Conservation (phyloP, 2,113 vertebrate species). For the Ginglymostoma cirratum region DNA sequence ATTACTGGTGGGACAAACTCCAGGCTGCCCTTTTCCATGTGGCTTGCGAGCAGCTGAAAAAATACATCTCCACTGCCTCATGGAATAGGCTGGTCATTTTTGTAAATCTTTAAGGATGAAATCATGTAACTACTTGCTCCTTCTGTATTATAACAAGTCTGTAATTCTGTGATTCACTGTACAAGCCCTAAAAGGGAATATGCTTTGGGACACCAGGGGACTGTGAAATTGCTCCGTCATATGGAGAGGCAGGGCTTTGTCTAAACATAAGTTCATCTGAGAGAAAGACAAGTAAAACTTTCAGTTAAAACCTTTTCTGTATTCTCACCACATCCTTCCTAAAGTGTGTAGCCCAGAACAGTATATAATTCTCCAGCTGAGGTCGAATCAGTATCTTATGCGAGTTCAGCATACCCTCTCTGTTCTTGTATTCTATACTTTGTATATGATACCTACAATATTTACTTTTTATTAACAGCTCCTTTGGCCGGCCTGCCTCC, state of each 20-base stretch:
- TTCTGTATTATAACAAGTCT: too few relatives aligned
- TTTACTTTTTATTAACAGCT: too few relatives aligned
- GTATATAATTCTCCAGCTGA: too few relatives aligned
- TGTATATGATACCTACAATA: too few relatives aligned
- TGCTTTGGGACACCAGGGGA: background rate
- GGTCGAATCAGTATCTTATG: too few relatives aligned
- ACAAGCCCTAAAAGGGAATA: background rate
- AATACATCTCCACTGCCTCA: conserved; percentile 16
- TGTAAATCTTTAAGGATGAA: background rate
- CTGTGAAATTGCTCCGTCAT: background rate
- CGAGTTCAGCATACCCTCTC: too few relatives aligned
- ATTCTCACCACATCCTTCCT: too few relatives aligned
- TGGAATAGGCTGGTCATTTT: background rate
- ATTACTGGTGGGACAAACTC: background rate
- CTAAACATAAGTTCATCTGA: background rate
- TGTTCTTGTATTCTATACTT: too few relatives aligned
- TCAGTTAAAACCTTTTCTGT: background rate
- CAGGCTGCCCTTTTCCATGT: background rate
- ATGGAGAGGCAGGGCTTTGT: background rate
- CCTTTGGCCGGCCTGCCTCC: too few relatives aligned
- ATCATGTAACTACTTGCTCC: background rate
- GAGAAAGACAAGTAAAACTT: background rate
- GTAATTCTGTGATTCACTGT: too few relatives aligned
- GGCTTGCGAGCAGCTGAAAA: background rate
- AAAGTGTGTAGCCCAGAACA: too few relatives aligned